Evolutionary conservation across 2,797 vertebrate genomes (phyloP).

Genomic region (Hylomyscus alleni): DNA sequence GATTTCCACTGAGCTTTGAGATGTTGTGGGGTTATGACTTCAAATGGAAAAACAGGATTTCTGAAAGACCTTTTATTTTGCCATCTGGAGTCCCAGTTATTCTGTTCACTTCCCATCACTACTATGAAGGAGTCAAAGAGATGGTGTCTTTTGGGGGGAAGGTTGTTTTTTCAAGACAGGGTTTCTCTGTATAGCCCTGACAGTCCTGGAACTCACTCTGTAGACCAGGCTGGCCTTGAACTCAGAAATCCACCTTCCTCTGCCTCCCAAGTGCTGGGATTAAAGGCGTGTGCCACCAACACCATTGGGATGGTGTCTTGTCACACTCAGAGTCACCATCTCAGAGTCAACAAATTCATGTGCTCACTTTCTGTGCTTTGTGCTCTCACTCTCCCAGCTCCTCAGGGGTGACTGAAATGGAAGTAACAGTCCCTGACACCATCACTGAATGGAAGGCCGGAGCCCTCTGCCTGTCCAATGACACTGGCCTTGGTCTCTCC

Average conservation of each 20-base stretch:
- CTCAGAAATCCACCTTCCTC: no score
- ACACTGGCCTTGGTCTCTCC: constrained; percentile 92
- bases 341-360: not conserved
- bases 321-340: not conserved
- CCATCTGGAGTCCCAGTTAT: not conserved
- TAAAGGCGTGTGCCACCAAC: no score
- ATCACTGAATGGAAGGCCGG: constrained; percentile 90
- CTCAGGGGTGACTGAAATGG: constrained; percentile 82
- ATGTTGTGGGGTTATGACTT: not conserved
- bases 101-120: not conserved
- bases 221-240: no score
- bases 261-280: no score
- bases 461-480: constrained; percentile 86
- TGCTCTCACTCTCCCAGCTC: constrained; percentile 70
- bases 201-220: no score
- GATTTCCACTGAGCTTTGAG: not conserved
- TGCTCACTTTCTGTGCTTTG: not conserved
- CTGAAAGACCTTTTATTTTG: not conserved
- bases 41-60: not conserved
- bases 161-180: no score
- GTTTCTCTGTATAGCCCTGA: no score
- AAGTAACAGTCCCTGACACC: constrained; percentile 88
- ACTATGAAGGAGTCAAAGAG: no score
- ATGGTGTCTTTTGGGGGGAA: rapidly evolving
- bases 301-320: rapidly evolving